Conservation (phyloP, 2,113 vertebrate species). For the Sphyrna mokarran region DNA sequence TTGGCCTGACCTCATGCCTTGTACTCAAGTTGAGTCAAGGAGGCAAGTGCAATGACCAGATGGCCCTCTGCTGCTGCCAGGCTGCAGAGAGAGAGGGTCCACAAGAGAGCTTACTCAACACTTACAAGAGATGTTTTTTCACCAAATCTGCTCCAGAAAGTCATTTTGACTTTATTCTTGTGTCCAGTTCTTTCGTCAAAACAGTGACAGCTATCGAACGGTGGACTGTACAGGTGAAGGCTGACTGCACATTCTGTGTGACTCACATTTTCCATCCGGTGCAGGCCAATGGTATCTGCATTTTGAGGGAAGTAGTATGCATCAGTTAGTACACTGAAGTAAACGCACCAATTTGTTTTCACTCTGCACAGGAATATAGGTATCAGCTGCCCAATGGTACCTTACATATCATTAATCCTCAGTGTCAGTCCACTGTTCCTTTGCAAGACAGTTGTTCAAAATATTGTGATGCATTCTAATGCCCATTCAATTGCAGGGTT, state of each 20-base stretch:
- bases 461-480: not conserved
- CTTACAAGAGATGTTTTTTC: slow-evolving; percentile 38
- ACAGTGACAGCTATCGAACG: slow-evolving; percentile 33
- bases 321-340: slow-evolving; percentile 12
- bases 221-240: slow-evolving; percentile 39
- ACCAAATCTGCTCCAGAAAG: slow-evolving; percentile 38
- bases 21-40: too few relatives aligned
- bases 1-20: too few relatives aligned
- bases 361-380: not conserved
- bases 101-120: not conserved
- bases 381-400: not conserved
- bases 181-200: slow-evolving; percentile 38
- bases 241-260: slow-evolving; percentile 36
- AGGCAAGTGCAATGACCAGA: too few relatives aligned
- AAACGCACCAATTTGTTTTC: not conserved
- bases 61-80: too few relatives aligned
- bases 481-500: not conserved
- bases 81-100: too few relatives aligned
- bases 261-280: slow-evolving; percentile 39
- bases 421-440: not conserved
- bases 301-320: not conserved
- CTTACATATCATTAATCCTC: not conserved
- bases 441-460: not conserved
- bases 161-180: slow-evolving; percentile 37
- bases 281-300: slow-evolving; percentile 37